These are phyloP conservation scores for Neotoxoptera formosana DNA, from an alignment of 1,140 invertebrate genomes.

Conservation along the genomic window DNA sequence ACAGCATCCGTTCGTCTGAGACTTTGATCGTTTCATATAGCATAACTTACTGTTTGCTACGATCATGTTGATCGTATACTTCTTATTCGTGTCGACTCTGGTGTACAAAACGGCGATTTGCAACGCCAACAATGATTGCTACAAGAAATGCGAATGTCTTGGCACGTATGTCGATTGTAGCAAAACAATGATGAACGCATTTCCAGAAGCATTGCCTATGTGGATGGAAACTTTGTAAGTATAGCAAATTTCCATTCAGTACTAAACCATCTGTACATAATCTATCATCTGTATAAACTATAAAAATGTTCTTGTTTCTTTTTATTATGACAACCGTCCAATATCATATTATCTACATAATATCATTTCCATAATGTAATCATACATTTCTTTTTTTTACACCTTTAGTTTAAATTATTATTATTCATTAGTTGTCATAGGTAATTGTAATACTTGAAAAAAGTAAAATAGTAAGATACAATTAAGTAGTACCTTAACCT, in stretches of 20 bases:
- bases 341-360: too few species aligned
- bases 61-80: background rate
- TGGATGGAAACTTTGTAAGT: slow-evolving; percentile 50
- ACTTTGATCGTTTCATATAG: background rate
- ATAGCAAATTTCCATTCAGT: background rate
- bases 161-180: slow-evolving; percentile 40
- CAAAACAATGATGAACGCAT: background rate
- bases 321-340: too few species aligned
- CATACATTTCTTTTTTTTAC: too few species aligned
- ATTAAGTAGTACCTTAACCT: too few species aligned
- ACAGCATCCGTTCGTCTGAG: background rate
- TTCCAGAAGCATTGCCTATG: slow-evolving; percentile 22
- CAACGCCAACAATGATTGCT: background rate
- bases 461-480: too few species aligned
- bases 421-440: too few species aligned
- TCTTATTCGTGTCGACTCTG: background rate
- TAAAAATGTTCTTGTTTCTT: too few species aligned
- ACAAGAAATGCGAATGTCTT: slow-evolving; percentile 2
- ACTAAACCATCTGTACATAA: background rate
- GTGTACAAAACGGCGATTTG: background rate
- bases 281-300: background rate
- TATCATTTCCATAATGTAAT: too few species aligned
- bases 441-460: too few species aligned
- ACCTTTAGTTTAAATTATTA: too few species aligned
- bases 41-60: background rate